A percentile compares a stretch with the other conserved stretches of the same genome.
Conservation (phyloP, 2,888 invertebrate genomes). For the Steinernema scapterisci region DNA sequence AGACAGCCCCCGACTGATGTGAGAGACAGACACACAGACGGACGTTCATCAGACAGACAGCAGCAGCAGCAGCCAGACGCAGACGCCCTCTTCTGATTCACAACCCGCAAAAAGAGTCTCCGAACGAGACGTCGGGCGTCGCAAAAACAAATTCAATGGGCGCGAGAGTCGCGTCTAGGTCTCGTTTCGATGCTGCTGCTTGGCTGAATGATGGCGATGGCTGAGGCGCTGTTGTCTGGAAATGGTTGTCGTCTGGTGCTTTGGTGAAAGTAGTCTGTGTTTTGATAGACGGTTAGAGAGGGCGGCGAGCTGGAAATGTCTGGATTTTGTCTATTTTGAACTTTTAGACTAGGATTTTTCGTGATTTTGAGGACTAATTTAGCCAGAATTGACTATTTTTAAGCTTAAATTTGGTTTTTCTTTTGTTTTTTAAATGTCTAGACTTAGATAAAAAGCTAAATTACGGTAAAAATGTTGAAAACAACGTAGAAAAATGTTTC, state of each 20-base stretch:
- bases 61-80: background rate
- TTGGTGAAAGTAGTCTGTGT: background rate
- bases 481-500: no score
- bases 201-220: background rate
- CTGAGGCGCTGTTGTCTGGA: background rate
- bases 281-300: background rate
- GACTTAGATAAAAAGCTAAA: no score
- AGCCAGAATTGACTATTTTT: no score
- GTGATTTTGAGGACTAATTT: no score
- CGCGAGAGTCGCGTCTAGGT: conserved; percentile 16
- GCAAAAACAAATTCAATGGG: conserved; percentile 30
- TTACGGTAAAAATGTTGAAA: no score
- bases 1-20: no score
- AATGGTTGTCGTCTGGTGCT: background rate
- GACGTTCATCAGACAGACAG: no score
- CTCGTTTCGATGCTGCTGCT: background rate
- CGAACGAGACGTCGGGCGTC: background rate
- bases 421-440: no score
- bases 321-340: no score
- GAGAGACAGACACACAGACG: no score
- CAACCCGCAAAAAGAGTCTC: conserved; percentile 3
- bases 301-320: background rate
- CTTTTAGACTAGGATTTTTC: no score
- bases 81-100: conserved; percentile 25
- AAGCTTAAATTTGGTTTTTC: no score